Evolutionary conservation across 2,113 vertebrate species (phyloP).

Genomic region (Rallus limicola): DNA sequence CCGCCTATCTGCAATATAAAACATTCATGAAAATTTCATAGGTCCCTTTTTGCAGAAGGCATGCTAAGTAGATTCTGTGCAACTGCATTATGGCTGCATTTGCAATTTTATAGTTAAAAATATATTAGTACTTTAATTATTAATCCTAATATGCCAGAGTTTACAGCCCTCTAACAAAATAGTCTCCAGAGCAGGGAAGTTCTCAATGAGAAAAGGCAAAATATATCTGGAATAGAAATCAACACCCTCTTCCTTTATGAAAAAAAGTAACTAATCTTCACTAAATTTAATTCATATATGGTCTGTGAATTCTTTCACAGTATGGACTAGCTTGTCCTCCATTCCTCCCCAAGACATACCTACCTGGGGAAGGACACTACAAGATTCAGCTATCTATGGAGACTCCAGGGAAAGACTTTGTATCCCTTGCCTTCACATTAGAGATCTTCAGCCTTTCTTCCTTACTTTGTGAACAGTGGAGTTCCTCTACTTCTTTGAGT

Average conservation of each 20-base stretch:
- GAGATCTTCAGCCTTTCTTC: neutral
- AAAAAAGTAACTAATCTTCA: neutral
- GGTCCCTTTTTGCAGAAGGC: neutral
- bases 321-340: neutral
- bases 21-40: slow-evolving; percentile 25
- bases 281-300: neutral
- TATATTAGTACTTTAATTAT: slow-evolving; percentile 26
- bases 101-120: slow-evolving; percentile 33
- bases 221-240: neutral
- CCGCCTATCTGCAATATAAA: neutral
- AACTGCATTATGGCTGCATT: neutral
- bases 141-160: neutral
- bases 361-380: neutral
- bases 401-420: neutral
- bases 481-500: neutral
- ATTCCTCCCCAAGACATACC: neutral
- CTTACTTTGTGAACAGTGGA: neutral
- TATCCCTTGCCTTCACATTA: neutral
- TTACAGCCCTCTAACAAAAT: neutral
- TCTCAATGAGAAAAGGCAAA: neutral
- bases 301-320: neutral
- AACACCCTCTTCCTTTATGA: neutral
- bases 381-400: accelerated
- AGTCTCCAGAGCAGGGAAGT: neutral
- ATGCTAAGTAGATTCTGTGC: neutral